phyloP scores from a whole-genome alignment of 2,797 vertebrate genomes.

The Peromyscus eremicus region DNA sequence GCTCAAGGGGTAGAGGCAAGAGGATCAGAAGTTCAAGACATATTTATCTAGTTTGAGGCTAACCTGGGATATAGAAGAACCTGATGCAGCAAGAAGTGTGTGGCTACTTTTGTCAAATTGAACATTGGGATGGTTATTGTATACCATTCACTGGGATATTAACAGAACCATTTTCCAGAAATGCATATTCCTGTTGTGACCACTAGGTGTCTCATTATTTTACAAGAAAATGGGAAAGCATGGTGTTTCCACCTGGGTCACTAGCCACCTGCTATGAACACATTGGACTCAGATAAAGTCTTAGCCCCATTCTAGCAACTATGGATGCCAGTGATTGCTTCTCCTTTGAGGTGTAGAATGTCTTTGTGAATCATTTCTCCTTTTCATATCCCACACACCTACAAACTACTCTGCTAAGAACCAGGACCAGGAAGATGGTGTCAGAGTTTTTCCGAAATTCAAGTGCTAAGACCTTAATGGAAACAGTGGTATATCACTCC shows the following conservation, averaged over 20 bases:
- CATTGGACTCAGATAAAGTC: background rate
- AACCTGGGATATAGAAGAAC: background rate
- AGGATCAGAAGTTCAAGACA: background rate
- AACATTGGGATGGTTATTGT: constrained; percentile 46
- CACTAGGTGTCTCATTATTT: constrained; percentile 87
- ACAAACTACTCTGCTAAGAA: constrained; percentile 4
- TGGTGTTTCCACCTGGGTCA: background rate
- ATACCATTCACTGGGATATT: constrained; percentile 6
- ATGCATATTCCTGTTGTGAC: constrained; percentile 76
- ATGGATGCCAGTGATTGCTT: background rate
- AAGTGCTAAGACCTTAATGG: background rate
- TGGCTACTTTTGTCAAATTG: constrained; percentile 45
- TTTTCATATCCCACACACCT: background rate
- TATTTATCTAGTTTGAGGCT: background rate
- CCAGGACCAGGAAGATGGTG: background rate
- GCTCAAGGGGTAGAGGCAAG: background rate
- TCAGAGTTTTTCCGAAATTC: background rate
- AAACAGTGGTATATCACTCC: background rate
- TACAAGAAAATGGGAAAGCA: constrained; percentile 70
- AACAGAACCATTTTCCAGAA: constrained; percentile 14
- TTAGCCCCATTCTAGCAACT: background rate
- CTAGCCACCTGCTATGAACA: background rate
- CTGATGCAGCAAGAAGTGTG: background rate
- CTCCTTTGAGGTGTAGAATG: constrained; percentile 6
- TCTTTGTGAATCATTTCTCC: constrained; percentile 1